Evolutionary conservation across 2,113 vertebrate genomes (phyloP), one percentile per base, ranked within the genome.

Genomic region (Sebastes schlegelii): DNA sequence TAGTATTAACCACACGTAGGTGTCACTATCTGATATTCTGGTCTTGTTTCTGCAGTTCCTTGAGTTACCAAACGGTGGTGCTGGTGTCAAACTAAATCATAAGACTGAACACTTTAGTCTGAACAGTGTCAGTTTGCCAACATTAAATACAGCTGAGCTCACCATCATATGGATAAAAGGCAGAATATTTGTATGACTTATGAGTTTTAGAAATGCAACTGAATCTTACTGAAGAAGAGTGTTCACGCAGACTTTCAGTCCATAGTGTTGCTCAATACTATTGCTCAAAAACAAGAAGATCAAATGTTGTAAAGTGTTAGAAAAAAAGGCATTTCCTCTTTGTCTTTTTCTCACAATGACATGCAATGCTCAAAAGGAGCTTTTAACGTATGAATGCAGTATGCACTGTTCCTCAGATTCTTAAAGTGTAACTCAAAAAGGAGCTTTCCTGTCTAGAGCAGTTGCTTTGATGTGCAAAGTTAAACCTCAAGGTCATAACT

Each of bases 401-500:
- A n/a, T 16, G 10, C 13, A 17, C 23, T 42, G 49, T 66, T 58
- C 2, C 17, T 21, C 23, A 66, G 13, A 23, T 34, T n/a, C 23
- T 1, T 52, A 34, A 0, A 49, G 34, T 64, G 8, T 21, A 34
- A 64, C 16, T 46, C 16, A 23, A 11, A 71, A 57, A 68, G 19
- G 6, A 82, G 46, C 0, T 19, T 52, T 61, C 2, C 65, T 14
- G 10, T 57, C 23, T 43, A 2, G 43, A 21, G 12, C 54, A 19
- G 49, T 34, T 42, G 4, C 42, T 51, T 2, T 74, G 6, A 3
- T 2, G 0, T 83, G 79, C 70, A 69, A 60, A 67, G 34, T 69
- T 63, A 94, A 93, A 93, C 86, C 84, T 71, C 69, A 83, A 82
- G 6, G 19, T 74, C 7, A n/a, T 54, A 8, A 16, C 63, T 85